Base-by-base conservation (phyloP, 1,140 invertebrate genomes). In the Batillaria attramentaria region DNA sequence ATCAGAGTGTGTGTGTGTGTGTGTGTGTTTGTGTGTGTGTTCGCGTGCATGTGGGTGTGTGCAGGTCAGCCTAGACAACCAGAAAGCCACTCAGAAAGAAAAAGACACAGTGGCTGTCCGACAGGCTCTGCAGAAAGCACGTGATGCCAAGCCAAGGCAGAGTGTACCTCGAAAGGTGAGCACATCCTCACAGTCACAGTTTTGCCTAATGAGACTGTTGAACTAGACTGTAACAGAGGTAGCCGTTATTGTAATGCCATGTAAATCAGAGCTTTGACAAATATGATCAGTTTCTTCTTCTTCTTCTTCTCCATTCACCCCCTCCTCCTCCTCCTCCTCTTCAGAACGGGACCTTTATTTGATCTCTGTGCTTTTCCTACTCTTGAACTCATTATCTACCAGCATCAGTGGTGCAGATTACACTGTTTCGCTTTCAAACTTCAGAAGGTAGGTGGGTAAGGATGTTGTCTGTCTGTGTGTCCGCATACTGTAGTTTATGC, bases 51-150 rank as follows among this genome's bases (percentile, higher is more conserved):
- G n/a, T n/a, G n/a, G n/a, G n/a, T n/a, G n/a, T n/a, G n/a, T 84
- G 20, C 72, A 91, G 90, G 79, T 90, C 0, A 95, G 93, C 88
- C 90, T 98, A 66, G 97, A 98, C 87, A 96, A 96, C 88, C 95
- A 97, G 85, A 95, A 94, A 83, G 94, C 96, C 0, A 95, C 95
- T 39, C 95, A 96, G 87, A 95, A 95, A 84, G 97, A 99, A 91
- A 89, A 98, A 65, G 97, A 98, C 87, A 98, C 95, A 20, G 96
- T 97, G 1, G 94, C 96, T 50, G 94, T 98, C 20, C 91, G 97
- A 65, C 95, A 97, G 88, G 97, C 97, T 50, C 92, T 98, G 72
- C 93, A 95, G 85, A 94, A 94, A 76, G 94, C 94, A 3, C 92
- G 92, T 78, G 93, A 94, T 82, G 93, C 93, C n/a, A 89, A 84